Percentiles rank a stretch among this genome's conserved stretches.
Evolutionary conservation across 2,113 vertebrate species (phyloP).

Genomic region (Naja naja): DNA sequence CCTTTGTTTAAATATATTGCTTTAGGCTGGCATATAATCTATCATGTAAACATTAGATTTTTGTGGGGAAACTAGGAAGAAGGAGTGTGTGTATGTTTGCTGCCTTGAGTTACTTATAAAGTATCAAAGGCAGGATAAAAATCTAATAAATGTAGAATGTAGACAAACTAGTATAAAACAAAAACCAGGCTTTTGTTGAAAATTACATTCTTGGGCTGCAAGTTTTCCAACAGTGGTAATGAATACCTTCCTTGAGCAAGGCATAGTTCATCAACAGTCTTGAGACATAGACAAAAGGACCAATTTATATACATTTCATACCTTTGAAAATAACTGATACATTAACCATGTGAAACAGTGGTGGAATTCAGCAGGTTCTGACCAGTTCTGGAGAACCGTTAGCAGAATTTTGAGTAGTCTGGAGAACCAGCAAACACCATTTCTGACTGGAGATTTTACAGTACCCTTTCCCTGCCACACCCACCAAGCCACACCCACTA

Average conservation of each 20-base stretch:
- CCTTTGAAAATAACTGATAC: neutral
- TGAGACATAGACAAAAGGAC: neutral
- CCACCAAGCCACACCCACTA: too few species aligned
- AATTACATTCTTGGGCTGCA: conserved; percentile 13
- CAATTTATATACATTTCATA: neutral
- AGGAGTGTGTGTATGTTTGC: too few species aligned
- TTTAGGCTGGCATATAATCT: neutral
- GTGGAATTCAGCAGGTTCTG: too few species aligned
- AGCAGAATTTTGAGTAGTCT: too few species aligned
- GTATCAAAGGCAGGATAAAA: too few species aligned
- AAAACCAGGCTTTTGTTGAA: neutral
- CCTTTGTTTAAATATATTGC: neutral
- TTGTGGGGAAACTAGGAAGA: too few species aligned
- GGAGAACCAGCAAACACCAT: too few species aligned
- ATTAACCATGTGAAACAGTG: neutral
- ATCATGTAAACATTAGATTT: neutral
- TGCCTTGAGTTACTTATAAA: too few species aligned
- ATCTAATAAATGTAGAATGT: too few species aligned
- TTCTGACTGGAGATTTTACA: too few species aligned
- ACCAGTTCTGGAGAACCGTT: too few species aligned
- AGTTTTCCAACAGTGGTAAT: neutral
- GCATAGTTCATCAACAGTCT: conserved; percentile 18
- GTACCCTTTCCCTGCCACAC: too few species aligned
- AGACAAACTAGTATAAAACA: neutral
- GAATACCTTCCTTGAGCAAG: neutral